A percentile compares a stretch with the other conserved stretches of the same genome.
phyloP scores from a whole-genome alignment of 1,140 invertebrate species.

The Trachymyrmex septentrionalis region DNA sequence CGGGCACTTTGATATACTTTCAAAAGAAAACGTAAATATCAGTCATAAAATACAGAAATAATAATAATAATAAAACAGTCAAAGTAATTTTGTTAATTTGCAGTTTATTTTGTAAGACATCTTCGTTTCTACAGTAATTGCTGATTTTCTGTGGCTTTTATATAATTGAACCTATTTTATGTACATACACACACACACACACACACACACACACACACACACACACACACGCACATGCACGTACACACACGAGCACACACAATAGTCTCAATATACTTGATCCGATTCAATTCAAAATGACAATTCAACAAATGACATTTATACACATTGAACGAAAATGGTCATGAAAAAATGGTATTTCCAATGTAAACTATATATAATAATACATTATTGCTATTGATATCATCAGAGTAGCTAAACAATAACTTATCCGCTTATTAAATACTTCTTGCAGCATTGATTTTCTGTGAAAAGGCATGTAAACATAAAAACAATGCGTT shows the following conservation, averaged over 20 bases:
- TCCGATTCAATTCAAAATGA: constrained; percentile 70
- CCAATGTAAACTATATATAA: constrained; percentile 41
- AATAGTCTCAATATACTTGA: constrained; percentile 79
- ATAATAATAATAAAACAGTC: background rate
- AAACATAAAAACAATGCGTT: constrained; percentile 4
- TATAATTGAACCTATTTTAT: constrained; percentile 78
- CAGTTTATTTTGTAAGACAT: constrained; percentile 83
- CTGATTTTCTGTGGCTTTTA: constrained; percentile 76
- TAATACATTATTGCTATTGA: constrained; percentile 47
- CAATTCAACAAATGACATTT: constrained; percentile 57
- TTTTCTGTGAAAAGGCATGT: background rate
- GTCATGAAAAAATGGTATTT: constrained; percentile 20
- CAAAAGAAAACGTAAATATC: constrained; percentile 4
- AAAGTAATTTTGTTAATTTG: constrained; percentile 74
- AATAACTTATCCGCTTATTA: constrained; percentile 34
- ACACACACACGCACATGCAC: constrained; percentile 40
- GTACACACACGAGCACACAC: too few relatives aligned
- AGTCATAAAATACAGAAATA: background rate
- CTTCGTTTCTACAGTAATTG: constrained; percentile 83
- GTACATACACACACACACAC: constrained; percentile 56
- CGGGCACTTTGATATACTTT: background rate
- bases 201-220: too few relatives aligned
- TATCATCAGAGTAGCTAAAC: constrained; percentile 20
- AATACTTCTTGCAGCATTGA: background rate
- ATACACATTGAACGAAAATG: constrained; percentile 46